phyloP scores from a whole-genome alignment of 2,797 vertebrate species.

The Protosalanx chinensis region DNA sequence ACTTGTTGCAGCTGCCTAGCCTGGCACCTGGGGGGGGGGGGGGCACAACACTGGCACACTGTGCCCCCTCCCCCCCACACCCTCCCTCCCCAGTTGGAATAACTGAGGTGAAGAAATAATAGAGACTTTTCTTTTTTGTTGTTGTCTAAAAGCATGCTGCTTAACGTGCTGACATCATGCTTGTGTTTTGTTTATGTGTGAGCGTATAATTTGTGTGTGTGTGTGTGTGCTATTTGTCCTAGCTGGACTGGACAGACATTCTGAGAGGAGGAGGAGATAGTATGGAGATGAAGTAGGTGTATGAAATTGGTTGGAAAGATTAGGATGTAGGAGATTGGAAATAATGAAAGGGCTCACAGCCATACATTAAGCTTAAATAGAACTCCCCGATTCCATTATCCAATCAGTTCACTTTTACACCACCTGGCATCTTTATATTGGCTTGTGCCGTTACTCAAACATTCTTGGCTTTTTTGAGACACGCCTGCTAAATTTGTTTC shows the following conservation, averaged over 20 bases:
- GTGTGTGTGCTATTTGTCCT: conserved; percentile 61
- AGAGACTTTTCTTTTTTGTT: conserved; percentile 34
- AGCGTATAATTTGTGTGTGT: conserved; percentile 24
- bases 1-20: conserved; percentile 35
- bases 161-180: conserved; percentile 60
- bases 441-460: conserved; percentile 34
- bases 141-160: conserved; percentile 59
- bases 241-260: conserved; percentile 76
- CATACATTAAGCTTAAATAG: not conserved
- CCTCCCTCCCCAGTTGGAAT: conserved; percentile 18
- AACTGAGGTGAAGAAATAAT: conserved; percentile 38
- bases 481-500: not conserved
- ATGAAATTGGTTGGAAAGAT: not conserved
- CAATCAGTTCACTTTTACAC: not conserved
- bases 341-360: conserved; percentile 1
- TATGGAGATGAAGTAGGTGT: not conserved
- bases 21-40: conserved; percentile 11
- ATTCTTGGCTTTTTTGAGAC: conserved; percentile 15
- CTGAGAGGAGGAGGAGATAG: not conserved
- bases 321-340: not conserved
- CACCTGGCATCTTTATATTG: not conserved
- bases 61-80: conserved; percentile 15
- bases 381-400: not conserved
- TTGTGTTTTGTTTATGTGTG: conserved; percentile 32
- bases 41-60: conserved; percentile 54